phyloP scores from a whole-genome alignment of 2,113 vertebrate species.

The Danionella cerebrum region DNA sequence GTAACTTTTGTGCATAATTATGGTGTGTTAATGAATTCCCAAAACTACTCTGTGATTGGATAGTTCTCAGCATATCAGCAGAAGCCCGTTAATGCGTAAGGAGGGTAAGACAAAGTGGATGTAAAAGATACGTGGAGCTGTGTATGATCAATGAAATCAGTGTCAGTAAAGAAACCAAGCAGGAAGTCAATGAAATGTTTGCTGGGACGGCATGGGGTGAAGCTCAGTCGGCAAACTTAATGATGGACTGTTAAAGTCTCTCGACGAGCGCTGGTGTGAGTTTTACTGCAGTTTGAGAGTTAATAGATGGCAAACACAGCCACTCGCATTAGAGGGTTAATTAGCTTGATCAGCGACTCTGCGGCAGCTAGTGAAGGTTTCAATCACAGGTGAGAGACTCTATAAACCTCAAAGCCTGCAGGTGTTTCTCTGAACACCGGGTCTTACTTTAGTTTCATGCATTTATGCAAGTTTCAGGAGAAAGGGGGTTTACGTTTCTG shows the following conservation, averaged over 20 bases:
- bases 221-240: slow-evolving; percentile 21
- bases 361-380: neutral
- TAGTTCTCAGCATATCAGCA: no score
- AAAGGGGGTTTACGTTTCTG: no score
- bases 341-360: neutral
- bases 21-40: no score
- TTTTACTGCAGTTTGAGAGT: slow-evolving; percentile 21
- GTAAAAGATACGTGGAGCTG: no score
- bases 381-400: neutral
- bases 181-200: neutral
- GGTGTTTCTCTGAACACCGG: slow-evolving; percentile 15
- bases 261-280: neutral
- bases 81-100: no score
- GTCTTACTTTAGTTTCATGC: no score
- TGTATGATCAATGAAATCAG: no score
- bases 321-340: neutral
- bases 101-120: no score
- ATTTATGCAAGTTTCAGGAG: no score
- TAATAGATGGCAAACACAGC: slow-evolving; percentile 5
- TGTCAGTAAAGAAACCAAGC: neutral
- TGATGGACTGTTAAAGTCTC: slow-evolving; percentile 9
- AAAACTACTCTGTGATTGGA: no score
- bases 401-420: slow-evolving; percentile 10
- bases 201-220: neutral
- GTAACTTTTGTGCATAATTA: no score